Evolutionary conservation across 2,113 vertebrate species (phyloP), one percentile per base, ranked within the genome.

Genomic region (Salvelinus namaycush): DNA sequence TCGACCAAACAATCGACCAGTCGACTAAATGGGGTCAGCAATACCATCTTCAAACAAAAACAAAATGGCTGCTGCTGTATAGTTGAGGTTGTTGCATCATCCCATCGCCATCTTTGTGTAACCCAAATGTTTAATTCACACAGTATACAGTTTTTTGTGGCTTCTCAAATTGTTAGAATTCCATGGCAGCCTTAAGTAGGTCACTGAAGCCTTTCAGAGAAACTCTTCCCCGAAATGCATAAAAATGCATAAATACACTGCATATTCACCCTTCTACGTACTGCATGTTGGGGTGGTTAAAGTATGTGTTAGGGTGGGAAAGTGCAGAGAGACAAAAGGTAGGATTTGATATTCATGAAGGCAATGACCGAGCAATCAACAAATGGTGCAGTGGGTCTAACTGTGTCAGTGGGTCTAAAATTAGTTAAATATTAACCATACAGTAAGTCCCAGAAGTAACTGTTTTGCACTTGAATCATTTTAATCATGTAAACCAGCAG

Each of bases 211-310:
- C 81, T 90, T 87, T 86, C 79, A 89, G 83, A 83, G 89, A 82
- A 89, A 76, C 90, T 87, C 91, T 91, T 88, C 87, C 81, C 83
- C 67, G 24, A 68, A 83, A 87, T 84, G 89, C 87, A 92, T 93
- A 88, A 92, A 93, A 89, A 90, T 92, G 91, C 89, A 92, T 88
- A 90, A 92, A 89, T 90, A 86, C 87, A 54, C 89, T 76, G 86
- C 87, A 88, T 89, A 87, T 85, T 89, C 84, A 87, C 84, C 78
- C 79, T 80, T 87, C 85, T 79, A 81, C 81, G 78, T 44, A 44
- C 39, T 54, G 87, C 84, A 86, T 89, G 87, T 81, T 81, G 49
- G 84, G 83, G 79, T 66, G 70, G 81, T 86, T 83, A 81, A 88
- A 84, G 86, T 81, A 81, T 82, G 87, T 13, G 18, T 31, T 22